These are phyloP conservation scores for Machaerirhynchus nigripectus DNA, from an alignment of 2,113 vertebrate genomes.

Conservation along the genomic window DNA sequence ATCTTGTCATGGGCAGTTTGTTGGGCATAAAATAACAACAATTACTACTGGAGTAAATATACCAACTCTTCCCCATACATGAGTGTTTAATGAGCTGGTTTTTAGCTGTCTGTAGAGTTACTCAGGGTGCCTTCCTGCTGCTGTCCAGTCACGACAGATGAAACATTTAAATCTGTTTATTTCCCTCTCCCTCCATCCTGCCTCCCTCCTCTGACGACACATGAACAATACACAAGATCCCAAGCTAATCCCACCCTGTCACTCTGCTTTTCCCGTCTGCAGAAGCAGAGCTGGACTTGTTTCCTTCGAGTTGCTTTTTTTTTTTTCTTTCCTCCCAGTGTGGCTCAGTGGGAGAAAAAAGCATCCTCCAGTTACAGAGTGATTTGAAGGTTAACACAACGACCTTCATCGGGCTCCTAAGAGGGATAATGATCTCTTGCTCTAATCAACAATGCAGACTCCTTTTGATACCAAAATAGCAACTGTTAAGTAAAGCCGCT, in stretches of 20 bases:
- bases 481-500: constrained; percentile 51
- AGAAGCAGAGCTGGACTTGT: neutral
- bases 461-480: constrained; percentile 72
- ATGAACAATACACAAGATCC: neutral
- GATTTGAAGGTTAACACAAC: constrained; percentile 69
- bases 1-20: neutral
- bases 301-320: neutral
- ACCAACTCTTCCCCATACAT: neutral
- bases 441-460: constrained; percentile 72
- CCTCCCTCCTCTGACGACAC: neutral
- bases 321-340: neutral
- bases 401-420: constrained; percentile 63
- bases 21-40: neutral
- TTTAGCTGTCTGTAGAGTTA: neutral
- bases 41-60: neutral
- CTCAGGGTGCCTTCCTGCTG: neutral
- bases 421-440: constrained; percentile 67
- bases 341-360: constrained; percentile 19
- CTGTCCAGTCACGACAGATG: neutral
- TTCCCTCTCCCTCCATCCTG: neutral
- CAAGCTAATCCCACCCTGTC: neutral
- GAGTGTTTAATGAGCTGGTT: neutral
- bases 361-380: constrained; percentile 43
- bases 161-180: neutral
- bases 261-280: neutral